Percentiles rank a stretch among this genome's conserved stretches.
Conservation (phyloP, 2,113 vertebrate genomes). For the Platichthys stellatus region DNA sequence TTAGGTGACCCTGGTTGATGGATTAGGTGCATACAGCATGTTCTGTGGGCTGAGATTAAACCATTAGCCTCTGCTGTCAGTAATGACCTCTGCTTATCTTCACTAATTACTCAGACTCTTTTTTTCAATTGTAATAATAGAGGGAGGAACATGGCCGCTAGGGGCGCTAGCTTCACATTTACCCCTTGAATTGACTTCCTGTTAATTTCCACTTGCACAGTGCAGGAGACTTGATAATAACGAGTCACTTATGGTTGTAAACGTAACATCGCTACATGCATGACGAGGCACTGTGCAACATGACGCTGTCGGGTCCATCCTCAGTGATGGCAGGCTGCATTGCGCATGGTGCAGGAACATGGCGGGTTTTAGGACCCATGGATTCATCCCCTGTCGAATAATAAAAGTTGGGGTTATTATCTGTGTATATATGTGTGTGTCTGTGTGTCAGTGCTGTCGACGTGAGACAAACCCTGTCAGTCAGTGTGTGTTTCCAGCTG, state of each 20-base stretch:
- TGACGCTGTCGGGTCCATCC: too few relatives aligned
- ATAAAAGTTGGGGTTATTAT: constrained; percentile 67
- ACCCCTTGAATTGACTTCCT: not conserved
- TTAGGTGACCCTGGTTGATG: not conserved
- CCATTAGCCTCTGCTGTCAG: constrained; percentile 3
- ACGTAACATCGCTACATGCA: not conserved
- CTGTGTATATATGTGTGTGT: not conserved
- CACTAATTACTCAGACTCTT: constrained; percentile 16
- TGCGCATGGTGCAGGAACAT: constrained; percentile 20
- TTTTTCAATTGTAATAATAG: not conserved
- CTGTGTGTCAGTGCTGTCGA: constrained; percentile 22
- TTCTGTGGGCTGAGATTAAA: constrained; percentile 5
- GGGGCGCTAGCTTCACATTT: constrained; percentile 43
- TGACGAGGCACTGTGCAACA: fast-evolving
- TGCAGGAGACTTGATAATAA: not conserved
- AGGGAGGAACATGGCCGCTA: constrained; percentile 3
- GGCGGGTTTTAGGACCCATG: constrained; percentile 75
- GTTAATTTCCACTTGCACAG: not conserved
- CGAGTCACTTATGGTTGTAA: not conserved
- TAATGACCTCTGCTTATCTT: constrained; percentile 18
- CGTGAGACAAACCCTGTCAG: constrained; percentile 25
- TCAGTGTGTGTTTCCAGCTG: not conserved
- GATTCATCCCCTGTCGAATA: constrained; percentile 41
- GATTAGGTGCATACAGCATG: not conserved
- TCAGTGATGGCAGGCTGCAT: not conserved